Conservation (phyloP, 2,113 vertebrate species). For the Oenanthe oenanthe region DNA sequence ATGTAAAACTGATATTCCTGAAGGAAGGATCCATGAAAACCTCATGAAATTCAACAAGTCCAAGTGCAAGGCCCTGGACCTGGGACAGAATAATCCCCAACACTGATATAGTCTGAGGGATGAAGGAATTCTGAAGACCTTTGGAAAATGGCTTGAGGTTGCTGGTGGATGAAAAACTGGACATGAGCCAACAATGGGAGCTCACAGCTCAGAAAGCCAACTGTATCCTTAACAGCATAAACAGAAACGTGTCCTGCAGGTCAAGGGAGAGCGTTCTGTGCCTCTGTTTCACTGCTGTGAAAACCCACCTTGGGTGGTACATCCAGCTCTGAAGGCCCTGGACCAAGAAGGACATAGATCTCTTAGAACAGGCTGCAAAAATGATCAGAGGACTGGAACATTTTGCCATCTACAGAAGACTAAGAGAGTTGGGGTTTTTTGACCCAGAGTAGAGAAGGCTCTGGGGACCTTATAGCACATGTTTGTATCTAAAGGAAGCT, state of each 20-base stretch:
- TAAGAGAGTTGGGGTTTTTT: neutral
- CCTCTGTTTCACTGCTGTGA: neutral
- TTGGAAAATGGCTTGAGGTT: neutral
- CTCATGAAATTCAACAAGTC: neutral
- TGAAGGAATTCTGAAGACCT: neutral
- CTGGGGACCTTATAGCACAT: neutral
- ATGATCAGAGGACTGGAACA: neutral
- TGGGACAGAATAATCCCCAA: neutral
- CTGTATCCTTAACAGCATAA: neutral
- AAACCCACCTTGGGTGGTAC: neutral
- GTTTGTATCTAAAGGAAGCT: neutral
- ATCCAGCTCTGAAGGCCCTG: neutral
- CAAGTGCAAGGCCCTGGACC: neutral
- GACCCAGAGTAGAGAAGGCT: neutral
- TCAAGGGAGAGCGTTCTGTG: neutral
- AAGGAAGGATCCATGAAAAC: neutral
- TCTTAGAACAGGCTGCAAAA: neutral
- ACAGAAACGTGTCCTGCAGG: neutral
- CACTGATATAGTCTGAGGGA: neutral
- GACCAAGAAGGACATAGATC: neutral
- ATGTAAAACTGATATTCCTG: rapidly evolving
- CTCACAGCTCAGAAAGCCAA: neutral
- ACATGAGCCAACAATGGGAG: rapidly evolving
- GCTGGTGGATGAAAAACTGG: neutral
- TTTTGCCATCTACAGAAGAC: neutral